These are phyloP conservation scores for Gymnocheta viridis DNA, from an alignment of 2,888 invertebrate genomes.

Conservation along the genomic window DNA sequence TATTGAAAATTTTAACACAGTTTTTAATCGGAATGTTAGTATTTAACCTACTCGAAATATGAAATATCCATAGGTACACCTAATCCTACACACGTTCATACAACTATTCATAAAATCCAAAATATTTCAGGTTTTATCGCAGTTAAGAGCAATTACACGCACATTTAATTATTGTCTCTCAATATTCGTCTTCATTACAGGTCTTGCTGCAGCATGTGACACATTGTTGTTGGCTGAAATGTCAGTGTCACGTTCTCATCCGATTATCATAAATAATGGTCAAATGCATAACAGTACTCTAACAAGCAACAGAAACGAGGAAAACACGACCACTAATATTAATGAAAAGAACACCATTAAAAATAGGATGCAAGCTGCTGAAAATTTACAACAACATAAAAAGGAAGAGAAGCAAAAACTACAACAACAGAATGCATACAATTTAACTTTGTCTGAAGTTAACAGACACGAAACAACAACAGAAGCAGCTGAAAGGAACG, in stretches of 20 bases:
- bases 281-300: constrained; percentile 78
- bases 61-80: too few relatives aligned
- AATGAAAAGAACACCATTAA: constrained; percentile 10
- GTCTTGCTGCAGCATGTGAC: constrained; percentile 86
- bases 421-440: constrained; percentile 56
- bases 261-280: constrained; percentile 79
- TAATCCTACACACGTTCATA: too few relatives aligned
- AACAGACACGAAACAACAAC: constrained; percentile 66
- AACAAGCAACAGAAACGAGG: constrained; percentile 76
- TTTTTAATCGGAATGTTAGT: too few relatives aligned
- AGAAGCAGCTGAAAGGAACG: constrained; percentile 80
- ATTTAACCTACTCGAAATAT: too few relatives aligned
- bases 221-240: constrained; percentile 86
- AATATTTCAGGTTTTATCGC: constrained; percentile 3
- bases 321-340: constrained; percentile 69
- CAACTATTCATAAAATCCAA: too few relatives aligned
- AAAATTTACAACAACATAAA: background rate
- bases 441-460: constrained; percentile 39
- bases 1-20: too few relatives aligned
- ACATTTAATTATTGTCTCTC: constrained; percentile 37
- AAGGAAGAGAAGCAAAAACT: background rate
- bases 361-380: constrained; percentile 13
- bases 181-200: too few relatives aligned
- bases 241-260: constrained; percentile 83
- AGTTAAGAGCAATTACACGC: constrained; percentile 52